Conservation (phyloP, 2,888 invertebrate species). For the Tetragonisca angustula region DNA sequence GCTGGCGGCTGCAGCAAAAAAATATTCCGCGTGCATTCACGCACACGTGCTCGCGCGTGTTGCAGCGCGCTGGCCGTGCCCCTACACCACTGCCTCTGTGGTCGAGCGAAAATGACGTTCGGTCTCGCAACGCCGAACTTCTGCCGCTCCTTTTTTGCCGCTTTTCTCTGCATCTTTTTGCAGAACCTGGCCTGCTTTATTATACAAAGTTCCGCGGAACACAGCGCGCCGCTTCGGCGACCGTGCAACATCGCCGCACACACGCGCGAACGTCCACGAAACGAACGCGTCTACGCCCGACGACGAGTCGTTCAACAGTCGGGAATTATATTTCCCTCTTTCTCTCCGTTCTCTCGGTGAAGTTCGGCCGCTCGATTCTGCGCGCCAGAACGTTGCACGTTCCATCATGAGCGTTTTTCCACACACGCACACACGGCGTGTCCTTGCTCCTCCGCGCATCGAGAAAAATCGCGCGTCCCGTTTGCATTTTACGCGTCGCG, state of each 20-base stretch:
- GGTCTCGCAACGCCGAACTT: slow-evolving; percentile 41
- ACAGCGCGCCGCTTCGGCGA: neutral
- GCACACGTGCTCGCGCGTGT: slow-evolving; percentile 69
- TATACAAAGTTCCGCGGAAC: slow-evolving; percentile 20
- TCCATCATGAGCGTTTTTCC: slow-evolving; percentile 20
- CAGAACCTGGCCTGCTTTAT: slow-evolving; percentile 35
- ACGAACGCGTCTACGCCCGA: neutral
- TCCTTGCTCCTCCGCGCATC: slow-evolving; percentile 30
- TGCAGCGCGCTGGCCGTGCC: slow-evolving; percentile 29
- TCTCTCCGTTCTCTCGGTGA: neutral
- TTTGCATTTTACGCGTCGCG: slow-evolving; percentile 28
- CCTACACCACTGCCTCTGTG: slow-evolving; percentile 14
- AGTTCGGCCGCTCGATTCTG: slow-evolving; percentile 12
- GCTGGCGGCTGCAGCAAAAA: slow-evolving; percentile 64
- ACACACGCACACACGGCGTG: neutral
- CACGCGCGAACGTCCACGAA: slow-evolving; percentile 33
- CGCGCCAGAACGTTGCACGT: slow-evolving; percentile 10
- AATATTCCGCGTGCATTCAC: slow-evolving; percentile 75
- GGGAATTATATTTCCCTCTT: neutral
- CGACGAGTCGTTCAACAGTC: neutral
- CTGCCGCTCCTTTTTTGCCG: neutral
- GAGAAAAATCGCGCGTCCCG: slow-evolving; percentile 7
- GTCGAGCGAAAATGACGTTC: slow-evolving; percentile 40
- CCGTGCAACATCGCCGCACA: slow-evolving; percentile 29
- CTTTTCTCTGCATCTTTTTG: neutral